A percentile compares a stretch with the other conserved stretches of the same genome.
Conservation (phyloP, 2,797 vertebrate genomes). For the Erpetoichthys calabaricus region DNA sequence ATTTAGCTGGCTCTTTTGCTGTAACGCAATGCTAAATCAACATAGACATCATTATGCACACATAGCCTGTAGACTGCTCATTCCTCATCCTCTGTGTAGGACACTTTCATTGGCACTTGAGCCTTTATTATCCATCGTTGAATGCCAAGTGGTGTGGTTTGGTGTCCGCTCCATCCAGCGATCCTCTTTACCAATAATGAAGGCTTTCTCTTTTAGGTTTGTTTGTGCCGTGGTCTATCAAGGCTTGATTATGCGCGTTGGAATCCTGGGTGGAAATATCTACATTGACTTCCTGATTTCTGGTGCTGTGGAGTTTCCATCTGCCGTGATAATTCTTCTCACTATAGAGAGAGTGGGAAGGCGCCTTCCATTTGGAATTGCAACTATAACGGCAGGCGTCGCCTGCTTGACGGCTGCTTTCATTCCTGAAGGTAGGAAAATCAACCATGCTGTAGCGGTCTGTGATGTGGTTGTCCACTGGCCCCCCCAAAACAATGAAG, state of each 20-base stretch:
- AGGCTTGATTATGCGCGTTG: conserved; percentile 83
- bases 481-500: neutral
- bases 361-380: conserved; percentile 65
- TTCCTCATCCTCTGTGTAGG: conserved; percentile 4
- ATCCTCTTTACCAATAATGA: too few relatives aligned
- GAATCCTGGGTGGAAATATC: conserved; percentile 71
- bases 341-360: conserved; percentile 80
- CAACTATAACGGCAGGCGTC: conserved; percentile 62
- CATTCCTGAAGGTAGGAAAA: conserved; percentile 67
- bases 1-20: too few relatives aligned
- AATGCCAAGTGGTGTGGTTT: too few relatives aligned
- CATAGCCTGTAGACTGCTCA: neutral
- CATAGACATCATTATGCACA: too few relatives aligned
- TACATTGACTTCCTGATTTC: conserved; percentile 83
- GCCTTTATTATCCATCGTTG: neutral
- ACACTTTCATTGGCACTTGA: neutral
- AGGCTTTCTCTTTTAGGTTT: conserved; percentile 54
- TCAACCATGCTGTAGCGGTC: neutral
- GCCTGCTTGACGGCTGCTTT: conserved; percentile 71
- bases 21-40: too few relatives aligned
- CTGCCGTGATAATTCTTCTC: conserved; percentile 70
- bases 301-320: conserved; percentile 70
- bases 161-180: too few relatives aligned
- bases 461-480: neutral
- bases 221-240: conserved; percentile 84